phyloP scores from a whole-genome alignment of 2,797 vertebrate species.

The Bufotes viridis region DNA sequence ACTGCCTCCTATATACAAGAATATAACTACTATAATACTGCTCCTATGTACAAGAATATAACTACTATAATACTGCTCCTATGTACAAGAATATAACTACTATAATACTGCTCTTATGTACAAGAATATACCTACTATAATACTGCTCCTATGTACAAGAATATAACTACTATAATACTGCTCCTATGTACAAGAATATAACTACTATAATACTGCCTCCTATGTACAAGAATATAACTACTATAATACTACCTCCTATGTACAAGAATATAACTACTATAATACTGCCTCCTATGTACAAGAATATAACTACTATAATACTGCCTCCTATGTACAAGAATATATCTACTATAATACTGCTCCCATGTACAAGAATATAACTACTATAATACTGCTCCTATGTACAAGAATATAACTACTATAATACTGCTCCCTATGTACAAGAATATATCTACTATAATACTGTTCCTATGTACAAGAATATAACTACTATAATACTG shows the following conservation, averaged over 20 bases:
- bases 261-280: conserved; percentile 7
- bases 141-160: neutral
- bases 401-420: conserved; percentile 10
- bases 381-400: neutral
- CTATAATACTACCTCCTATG: neutral
- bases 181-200: neutral
- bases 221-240: conserved; percentile 2
- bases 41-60: neutral
- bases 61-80: conserved; percentile 5
- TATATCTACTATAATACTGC: conserved; percentile 17
- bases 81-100: conserved; percentile 3
- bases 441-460: conserved; percentile 10
- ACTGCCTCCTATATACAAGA: neutral
- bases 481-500: conserved; percentile 24
- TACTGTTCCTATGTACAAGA: neutral
- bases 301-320: conserved; percentile 11
- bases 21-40: conserved; percentile 15
- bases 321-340: conserved; percentile 15
- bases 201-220: conserved; percentile 6
- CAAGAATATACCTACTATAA: conserved; percentile 1
- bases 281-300: conserved; percentile 4
- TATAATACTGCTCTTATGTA: neutral
- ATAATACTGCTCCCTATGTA: conserved; percentile 20
- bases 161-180: conserved; percentile 1
- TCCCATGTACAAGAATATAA: neutral